Percentiles rank a stretch among this genome's conserved stretches.
These are phyloP conservation scores for Coreoperca whiteheadi DNA, from an alignment of 2,113 vertebrate species.

Conservation along the genomic window DNA sequence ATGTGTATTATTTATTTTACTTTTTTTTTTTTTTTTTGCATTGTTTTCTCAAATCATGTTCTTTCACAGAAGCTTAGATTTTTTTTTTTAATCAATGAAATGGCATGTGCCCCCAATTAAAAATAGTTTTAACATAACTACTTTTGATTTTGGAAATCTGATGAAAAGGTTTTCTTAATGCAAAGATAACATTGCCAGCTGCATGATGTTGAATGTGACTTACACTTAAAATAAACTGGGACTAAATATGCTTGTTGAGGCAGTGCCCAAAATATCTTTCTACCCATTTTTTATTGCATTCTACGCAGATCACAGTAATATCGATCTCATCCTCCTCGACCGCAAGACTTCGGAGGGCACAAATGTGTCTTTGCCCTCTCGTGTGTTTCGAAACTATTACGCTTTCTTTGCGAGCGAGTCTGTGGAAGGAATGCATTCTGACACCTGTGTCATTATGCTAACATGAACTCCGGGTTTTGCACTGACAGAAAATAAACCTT, in stretches of 20 bases:
- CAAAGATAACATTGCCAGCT: conserved; percentile 22
- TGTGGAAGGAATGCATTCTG: conserved; percentile 28
- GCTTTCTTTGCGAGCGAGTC: conserved; percentile 14
- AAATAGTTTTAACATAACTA: background rate
- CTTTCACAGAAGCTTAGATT: conserved; percentile 3
- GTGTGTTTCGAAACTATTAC: conserved; percentile 20
- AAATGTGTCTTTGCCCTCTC: conserved; percentile 2
- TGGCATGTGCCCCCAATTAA: background rate
- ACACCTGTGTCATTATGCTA: conserved; percentile 48
- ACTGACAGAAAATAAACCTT: conserved; percentile 61
- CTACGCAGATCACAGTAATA: conserved; percentile 15
- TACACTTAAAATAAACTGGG: conserved; percentile 29
- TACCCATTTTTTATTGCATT: background rate
- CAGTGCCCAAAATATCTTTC: conserved; percentile 7
- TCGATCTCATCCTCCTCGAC: conserved; percentile 20
- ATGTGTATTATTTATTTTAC: conserved; percentile 64
- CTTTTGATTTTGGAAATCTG: background rate
- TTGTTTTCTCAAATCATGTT: conserved; percentile 23
- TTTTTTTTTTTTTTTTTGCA: too few relatives aligned
- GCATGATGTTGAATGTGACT: conserved; percentile 55
- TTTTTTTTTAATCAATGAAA: background rate
- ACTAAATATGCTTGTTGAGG: conserved; percentile 35
- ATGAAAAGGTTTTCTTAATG: conserved; percentile 1
- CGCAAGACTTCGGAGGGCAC: conserved; percentile 37
- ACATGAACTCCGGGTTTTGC: conserved; percentile 65